Evolutionary conservation across 1,140 invertebrate species (phyloP), one percentile per base, ranked within the genome.

Genomic region (Drosophila gunungcola): DNA sequence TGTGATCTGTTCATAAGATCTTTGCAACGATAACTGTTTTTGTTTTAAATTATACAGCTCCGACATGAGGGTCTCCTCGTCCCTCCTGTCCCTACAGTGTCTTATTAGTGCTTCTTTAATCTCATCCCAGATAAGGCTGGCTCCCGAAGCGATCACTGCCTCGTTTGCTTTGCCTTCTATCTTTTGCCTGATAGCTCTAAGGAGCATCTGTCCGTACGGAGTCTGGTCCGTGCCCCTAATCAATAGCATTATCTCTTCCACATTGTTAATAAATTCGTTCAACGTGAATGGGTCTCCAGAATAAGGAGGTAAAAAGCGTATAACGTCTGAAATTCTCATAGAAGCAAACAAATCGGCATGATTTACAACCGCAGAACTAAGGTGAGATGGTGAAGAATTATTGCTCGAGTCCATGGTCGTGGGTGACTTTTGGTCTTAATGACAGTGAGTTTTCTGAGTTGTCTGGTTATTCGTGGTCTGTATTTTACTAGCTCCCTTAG

Each of bases 71-170:
- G 55, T 34, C 1, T 57, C 42, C 7, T 57, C 29, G 29, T 57
- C 41, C 11, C 55, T 46, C 13, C 41, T 57, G 4, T 57, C 41
- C 4, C 25, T 57, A 9, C 53, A 42, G 0, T 55, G 38, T 13
- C 25, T 29, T 11, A 55, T 10, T 4, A 56, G 2, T 16, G 38
- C 54, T 10, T 56, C 54, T 1, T 11, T 56, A 9, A 53, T 53
- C 2, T 38, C 51, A 5, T 38, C 16, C 34, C 51, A 53, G 12
- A 12, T 25, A 2, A 36, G 3, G 11, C 2, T 38, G 0, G 34
- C 51, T 4, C 11, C 34, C 3, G 51, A 12, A 3, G 51, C 32
- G 6, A 53, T 38, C 0, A 53, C 16, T 25, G 51, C 51, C 11
- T 25, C 16, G 16, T 53, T 53, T 0, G 34, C 51, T 11, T 53